Evolutionary conservation across 2,113 vertebrate species (phyloP), one percentile per base, ranked within the genome.

Genomic region (Sarotherodon lohbergeri): DNA sequence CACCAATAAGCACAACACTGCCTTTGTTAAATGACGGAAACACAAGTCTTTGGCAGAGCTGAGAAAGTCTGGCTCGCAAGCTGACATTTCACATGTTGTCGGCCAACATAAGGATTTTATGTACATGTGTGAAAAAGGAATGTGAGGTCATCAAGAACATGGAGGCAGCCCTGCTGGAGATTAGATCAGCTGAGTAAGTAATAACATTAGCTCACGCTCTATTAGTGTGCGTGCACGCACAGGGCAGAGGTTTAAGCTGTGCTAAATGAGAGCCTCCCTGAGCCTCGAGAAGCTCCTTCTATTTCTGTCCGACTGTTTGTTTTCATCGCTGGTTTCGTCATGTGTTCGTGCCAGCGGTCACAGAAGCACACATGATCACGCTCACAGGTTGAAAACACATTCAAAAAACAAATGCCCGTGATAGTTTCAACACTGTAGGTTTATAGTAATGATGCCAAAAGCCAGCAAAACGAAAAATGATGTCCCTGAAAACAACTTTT

Each of bases 131-230:
- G 73, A n/a, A 78, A 78, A 78, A 50, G 24, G 73, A 78, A n/a
- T 13, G 73, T 78, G 73, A 78, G 34, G 80, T 43, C 27, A 80
- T 57, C 39, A 19, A 3, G 46, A 46, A 59, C 17, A 14, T 6
- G 34, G 63, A 55, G 41, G 43, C 63, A 13, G 82, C 80, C 56
- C 82, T 56, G 24, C 9, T 61, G 63, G 36, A 90, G 90, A 90
- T 92, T 90, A 87, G 66, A 85, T 86, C 80, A 82, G 83, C 84
- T 90, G 80, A 83, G 84, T 92, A 85, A 91, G 84, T 92, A 92
- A 91, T 92, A 61, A 55, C 88, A 89, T 95, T 92, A 92, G 86
- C 80, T 71, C n/a, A 2, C 61, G n/a, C 71, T 73, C 32, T 46
- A 52, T 78, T 29, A 10, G 16, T n/a, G 43, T 63, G 24, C 82